Percentiles rank a stretch among this genome's conserved stretches.
Evolutionary conservation across 2,888 invertebrate genomes (phyloP).

Genomic region (Macrostomum cliftonense): DNA sequence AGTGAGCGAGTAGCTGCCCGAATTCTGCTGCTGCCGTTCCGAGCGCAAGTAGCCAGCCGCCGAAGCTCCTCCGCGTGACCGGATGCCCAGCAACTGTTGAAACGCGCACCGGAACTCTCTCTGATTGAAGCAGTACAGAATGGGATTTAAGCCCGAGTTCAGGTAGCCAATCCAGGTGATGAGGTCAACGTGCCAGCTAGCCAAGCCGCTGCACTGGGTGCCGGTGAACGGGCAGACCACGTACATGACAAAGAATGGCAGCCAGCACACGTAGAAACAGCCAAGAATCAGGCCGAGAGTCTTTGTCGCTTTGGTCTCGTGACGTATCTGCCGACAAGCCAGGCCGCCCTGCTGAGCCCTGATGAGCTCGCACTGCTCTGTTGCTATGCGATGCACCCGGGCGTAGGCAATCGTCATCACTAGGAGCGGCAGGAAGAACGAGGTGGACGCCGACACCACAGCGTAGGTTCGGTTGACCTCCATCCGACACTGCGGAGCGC

Average conservation of each 20-base stretch:
- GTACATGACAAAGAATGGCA: constrained; percentile 19
- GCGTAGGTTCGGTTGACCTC: constrained; percentile 26
- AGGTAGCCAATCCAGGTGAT: constrained; percentile 23
- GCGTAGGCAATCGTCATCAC: constrained; percentile 27
- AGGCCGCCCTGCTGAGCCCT: too few relatives aligned
- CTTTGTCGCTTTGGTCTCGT: constrained; percentile 1
- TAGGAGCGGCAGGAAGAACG: constrained; percentile 26
- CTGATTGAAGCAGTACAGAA: constrained; percentile 20
- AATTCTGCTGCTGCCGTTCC: too few relatives aligned
- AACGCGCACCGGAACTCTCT: constrained; percentile 19
- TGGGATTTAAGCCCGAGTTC: constrained; percentile 21
- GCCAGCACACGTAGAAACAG: constrained; percentile 2
- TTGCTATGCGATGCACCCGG: constrained; percentile 24
- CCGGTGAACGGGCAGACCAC: constrained; percentile 15
- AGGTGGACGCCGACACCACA: constrained; percentile 24
- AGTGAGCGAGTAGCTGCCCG: too few relatives aligned
- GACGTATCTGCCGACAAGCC: too few relatives aligned
- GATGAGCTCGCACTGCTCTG: too few relatives aligned
- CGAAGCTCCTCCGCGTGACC: too few relatives aligned
- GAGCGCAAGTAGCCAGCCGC: too few relatives aligned
- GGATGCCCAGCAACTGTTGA: neutral
- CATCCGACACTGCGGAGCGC: constrained; percentile 14
- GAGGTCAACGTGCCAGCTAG: constrained; percentile 14
- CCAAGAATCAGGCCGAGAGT: too few relatives aligned
- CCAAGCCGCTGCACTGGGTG: constrained; percentile 11